These are phyloP conservation scores for Ischnura elegans DNA, from an alignment of 2,888 invertebrate genomes.

Conservation along the genomic window DNA sequence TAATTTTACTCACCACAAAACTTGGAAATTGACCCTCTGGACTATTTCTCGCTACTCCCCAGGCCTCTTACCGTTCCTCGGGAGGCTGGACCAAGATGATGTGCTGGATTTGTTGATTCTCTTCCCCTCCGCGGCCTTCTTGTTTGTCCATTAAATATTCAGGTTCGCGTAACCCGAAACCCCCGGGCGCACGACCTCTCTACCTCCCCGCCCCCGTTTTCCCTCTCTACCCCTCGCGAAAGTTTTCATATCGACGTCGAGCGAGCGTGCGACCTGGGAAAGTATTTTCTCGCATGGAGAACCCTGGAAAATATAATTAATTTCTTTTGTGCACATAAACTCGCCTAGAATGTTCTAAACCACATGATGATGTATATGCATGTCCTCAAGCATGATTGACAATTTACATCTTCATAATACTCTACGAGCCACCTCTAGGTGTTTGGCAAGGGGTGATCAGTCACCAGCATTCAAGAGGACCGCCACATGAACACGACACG, in stretches of 20 bases:
- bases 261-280: neutral
- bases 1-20: no score
- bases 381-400: no score
- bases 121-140: neutral
- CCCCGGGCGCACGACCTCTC: neutral
- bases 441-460: no score
- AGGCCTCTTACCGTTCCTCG: neutral
- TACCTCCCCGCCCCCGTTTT: neutral
- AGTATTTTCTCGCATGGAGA: neutral
- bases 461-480: no score
- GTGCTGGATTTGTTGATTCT: neutral
- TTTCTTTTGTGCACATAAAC: no score
- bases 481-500: no score
- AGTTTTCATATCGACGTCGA: neutral
- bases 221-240: neutral
- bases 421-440: no score
- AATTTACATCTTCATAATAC: no score
- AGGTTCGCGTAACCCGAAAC: neutral
- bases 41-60: neutral
- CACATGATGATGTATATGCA: no score
- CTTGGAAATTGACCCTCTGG: no score
- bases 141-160: conserved; percentile 2
- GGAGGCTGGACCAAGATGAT: neutral
- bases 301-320: neutral
- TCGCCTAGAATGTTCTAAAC: no score